Evolutionary conservation across 1,140 invertebrate genomes (phyloP).

Genomic region (Oedothorax gibbosus): DNA sequence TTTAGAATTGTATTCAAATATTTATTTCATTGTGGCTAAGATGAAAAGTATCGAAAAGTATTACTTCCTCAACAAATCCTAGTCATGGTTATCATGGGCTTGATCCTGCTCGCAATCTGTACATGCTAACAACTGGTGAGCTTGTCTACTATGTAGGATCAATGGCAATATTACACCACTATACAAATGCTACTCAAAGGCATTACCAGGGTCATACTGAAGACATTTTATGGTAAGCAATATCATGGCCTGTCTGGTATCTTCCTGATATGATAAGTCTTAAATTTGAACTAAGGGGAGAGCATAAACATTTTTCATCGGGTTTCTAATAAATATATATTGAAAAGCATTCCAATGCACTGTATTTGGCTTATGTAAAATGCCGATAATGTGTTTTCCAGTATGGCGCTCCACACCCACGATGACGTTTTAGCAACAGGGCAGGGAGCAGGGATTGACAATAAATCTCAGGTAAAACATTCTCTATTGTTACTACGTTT

Average conservation of each 20-base stretch:
- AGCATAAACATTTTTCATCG: too few relatives aligned
- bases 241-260: too few relatives aligned
- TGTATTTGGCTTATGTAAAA: too few relatives aligned
- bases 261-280: too few relatives aligned
- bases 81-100: conserved; percentile 93
- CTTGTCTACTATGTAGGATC: conserved; percentile 93
- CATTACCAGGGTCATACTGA: conserved; percentile 95
- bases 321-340: too few relatives aligned
- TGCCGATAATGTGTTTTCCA: conserved; percentile 64
- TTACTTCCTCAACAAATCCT: conserved; percentile 42
- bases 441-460: conserved; percentile 74
- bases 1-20: background rate
- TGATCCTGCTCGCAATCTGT: conserved; percentile 87
- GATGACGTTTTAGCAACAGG: conserved; percentile 90
- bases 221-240: conserved; percentile 79
- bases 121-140: conserved; percentile 91
- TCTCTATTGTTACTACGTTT: conserved; percentile 7
- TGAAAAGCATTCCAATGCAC: too few relatives aligned
- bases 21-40: too few relatives aligned
- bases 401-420: conserved; percentile 90
- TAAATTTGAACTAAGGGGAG: too few relatives aligned
- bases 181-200: conserved; percentile 88
- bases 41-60: background rate
- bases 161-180: conserved; percentile 90
- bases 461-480: conserved; percentile 66